phyloP scores from a whole-genome alignment of 2,888 invertebrate genomes.

The Lamellibrachia satsuma region DNA sequence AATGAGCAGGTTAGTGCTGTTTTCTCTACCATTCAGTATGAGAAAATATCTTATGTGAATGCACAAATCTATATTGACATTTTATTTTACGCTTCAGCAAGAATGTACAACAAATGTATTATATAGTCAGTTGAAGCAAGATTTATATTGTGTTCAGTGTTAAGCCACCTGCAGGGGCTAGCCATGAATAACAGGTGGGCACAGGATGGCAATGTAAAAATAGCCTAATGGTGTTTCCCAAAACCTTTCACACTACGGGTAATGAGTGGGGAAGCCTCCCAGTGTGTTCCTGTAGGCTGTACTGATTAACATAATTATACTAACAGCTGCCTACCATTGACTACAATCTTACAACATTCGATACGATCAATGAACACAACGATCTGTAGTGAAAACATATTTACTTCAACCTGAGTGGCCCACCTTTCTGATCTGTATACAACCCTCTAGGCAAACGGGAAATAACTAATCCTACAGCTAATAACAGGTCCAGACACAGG shows the following conservation, averaged over 20 bases:
- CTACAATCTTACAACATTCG: background rate
- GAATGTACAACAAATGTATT: background rate
- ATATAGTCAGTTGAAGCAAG: background rate
- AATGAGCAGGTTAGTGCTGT: no score
- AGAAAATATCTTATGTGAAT: no score
- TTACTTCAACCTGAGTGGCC: background rate
- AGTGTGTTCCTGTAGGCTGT: background rate
- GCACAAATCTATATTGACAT: no score
- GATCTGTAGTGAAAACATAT: background rate
- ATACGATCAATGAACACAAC: background rate
- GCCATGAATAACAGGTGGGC: background rate
- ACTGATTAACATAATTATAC: background rate
- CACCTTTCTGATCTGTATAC: background rate
- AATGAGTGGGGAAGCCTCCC: background rate
- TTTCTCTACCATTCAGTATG: no score
- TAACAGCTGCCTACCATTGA: background rate
- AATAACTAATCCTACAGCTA: background rate
- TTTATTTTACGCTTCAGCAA: background rate
- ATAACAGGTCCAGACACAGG: background rate
- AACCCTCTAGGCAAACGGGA: background rate
- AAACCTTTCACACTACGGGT: background rate
- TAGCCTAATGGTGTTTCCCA: background rate
- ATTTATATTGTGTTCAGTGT: background rate
- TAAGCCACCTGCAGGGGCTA: background rate
- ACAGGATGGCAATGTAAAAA: background rate